phyloP scores from a whole-genome alignment of 1,140 invertebrate genomes.

The Drosophila suzukii region DNA sequence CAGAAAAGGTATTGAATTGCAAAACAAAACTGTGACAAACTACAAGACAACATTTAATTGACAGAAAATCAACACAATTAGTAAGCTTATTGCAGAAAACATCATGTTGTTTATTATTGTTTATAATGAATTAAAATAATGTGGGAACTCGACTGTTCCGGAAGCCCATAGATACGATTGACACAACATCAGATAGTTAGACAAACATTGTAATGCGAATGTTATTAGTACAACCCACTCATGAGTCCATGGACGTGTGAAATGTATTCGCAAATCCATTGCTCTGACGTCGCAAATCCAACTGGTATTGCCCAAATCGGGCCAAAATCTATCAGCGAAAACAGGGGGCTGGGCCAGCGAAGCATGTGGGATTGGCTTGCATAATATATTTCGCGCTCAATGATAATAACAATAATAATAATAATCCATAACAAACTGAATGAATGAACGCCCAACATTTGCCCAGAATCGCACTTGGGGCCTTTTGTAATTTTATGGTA shows the following conservation, averaged over 20 bases:
- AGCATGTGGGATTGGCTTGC: slow-evolving; percentile 54
- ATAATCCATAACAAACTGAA: slow-evolving; percentile 20
- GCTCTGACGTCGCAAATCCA: slow-evolving; percentile 34
- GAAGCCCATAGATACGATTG: neutral
- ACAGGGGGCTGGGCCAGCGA: slow-evolving; percentile 24
- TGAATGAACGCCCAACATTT: neutral
- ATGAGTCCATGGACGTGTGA: neutral
- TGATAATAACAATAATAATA: slow-evolving; percentile 39
- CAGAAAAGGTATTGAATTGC: neutral
- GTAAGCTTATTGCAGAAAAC: slow-evolving; percentile 23
- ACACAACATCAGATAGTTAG: slow-evolving; percentile 16
- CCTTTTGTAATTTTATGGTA: slow-evolving; percentile 73
- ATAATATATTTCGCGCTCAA: slow-evolving; percentile 49
- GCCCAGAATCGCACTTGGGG: slow-evolving; percentile 45
- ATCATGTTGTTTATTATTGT: neutral
- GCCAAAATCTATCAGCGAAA: slow-evolving; percentile 18
- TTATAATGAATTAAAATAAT: neutral
- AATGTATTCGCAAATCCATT: neutral
- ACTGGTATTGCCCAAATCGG: slow-evolving; percentile 60
- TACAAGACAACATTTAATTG: no score
- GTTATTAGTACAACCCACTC: slow-evolving; percentile 12
- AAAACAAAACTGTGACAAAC: neutral
- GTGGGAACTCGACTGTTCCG: slow-evolving; percentile 7
- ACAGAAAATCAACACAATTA: neutral
- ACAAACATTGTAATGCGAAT: slow-evolving; percentile 7